A percentile compares a stretch with the other conserved stretches of the same genome.
Conservation (phyloP, 2,797 vertebrate genomes). For the Coccyzus lansbergi region DNA sequence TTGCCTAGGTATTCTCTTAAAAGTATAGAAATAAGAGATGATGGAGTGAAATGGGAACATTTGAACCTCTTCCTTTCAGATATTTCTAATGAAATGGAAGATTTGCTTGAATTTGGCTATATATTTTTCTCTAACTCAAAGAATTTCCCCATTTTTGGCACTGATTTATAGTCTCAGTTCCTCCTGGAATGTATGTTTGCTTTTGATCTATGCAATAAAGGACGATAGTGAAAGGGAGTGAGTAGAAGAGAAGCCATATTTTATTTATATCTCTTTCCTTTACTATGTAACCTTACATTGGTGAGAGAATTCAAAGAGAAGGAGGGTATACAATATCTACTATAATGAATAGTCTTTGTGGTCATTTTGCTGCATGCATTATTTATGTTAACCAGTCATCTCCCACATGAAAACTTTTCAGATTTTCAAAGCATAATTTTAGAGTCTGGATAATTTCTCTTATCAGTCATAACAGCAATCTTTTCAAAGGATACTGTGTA, state of each 20-base stretch:
- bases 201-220: neutral
- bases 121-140: neutral
- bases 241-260: neutral
- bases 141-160: neutral
- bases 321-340: neutral
- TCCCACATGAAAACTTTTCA: neutral
- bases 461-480: slow-evolving; percentile 15
- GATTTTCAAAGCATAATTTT: slow-evolving; percentile 8
- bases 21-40: neutral
- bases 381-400: neutral
- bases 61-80: neutral
- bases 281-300: neutral
- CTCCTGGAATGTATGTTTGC: neutral
- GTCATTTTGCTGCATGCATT: neutral
- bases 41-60: neutral
- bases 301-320: neutral
- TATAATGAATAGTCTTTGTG: neutral
- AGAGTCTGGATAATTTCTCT: neutral
- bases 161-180: neutral
- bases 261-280: neutral
- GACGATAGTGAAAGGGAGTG: neutral
- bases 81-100: neutral
- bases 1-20: neutral
- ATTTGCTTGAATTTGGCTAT: neutral
- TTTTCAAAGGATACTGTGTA: slow-evolving; percentile 12